phyloP scores from a whole-genome alignment of 2,888 invertebrate species.

The Tachina grossa region DNA sequence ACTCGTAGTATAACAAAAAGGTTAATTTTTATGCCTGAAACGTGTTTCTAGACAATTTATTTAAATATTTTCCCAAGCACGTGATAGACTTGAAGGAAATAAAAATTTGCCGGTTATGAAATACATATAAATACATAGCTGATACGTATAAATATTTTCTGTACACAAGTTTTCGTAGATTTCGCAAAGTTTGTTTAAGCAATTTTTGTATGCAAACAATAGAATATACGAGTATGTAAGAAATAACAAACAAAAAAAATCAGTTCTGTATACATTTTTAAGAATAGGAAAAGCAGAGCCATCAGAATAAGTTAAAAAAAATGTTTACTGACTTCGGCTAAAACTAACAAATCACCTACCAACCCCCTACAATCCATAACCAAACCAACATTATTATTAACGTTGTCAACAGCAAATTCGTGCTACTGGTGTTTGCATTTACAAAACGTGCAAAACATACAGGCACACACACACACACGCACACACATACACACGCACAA shows the following conservation, averaged over 20 bases:
- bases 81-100: slow-evolving; percentile 49
- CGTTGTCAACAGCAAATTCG: slow-evolving; percentile 67
- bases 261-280: slow-evolving; percentile 18
- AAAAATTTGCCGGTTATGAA: slow-evolving; percentile 44
- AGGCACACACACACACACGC: background rate
- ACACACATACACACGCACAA: too few species aligned
- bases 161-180: background rate
- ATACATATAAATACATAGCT: slow-evolving; percentile 1
- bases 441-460: slow-evolving; percentile 49
- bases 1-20: background rate
- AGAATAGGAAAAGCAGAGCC: background rate
- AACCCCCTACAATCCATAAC: slow-evolving; percentile 42
- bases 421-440: slow-evolving; percentile 60
- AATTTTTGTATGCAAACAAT: slow-evolving; percentile 46
- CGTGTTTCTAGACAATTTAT: slow-evolving; percentile 59
- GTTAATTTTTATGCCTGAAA: slow-evolving; percentile 24
- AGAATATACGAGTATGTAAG: slow-evolving; percentile 43
- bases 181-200: slow-evolving; percentile 14
- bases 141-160: background rate
- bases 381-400: slow-evolving; percentile 66
- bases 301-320: background rate
- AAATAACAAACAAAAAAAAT: slow-evolving; percentile 22
- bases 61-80: slow-evolving; percentile 50
- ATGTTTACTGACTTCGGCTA: slow-evolving; percentile 48
- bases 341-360: slow-evolving; percentile 50